Evolutionary conservation across 2,797 vertebrate genomes (phyloP).

Genomic region (Ctenochaetus hawaiiensis): DNA sequence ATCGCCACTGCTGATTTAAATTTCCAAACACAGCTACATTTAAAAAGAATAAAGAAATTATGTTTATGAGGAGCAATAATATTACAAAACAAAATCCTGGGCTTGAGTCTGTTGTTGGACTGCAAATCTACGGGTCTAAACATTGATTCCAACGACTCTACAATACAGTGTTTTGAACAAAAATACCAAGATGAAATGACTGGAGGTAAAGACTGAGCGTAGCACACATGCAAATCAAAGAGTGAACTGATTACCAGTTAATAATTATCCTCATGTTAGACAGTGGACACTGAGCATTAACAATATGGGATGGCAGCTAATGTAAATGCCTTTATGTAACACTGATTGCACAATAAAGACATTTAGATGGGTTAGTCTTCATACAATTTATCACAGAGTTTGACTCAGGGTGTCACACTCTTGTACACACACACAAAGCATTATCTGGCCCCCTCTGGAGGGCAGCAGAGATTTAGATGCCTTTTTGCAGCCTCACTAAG

Average conservation of each 20-base stretch:
- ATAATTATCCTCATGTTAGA: not conserved
- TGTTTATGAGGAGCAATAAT: not conserved
- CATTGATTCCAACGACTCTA: not conserved
- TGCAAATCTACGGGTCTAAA: not conserved
- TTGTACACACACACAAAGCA: not conserved
- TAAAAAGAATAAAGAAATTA: not conserved
- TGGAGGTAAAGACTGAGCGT: not conserved
- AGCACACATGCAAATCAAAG: not conserved
- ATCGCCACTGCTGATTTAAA: not conserved
- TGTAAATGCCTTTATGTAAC: not conserved
- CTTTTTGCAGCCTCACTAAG: constrained; percentile 33
- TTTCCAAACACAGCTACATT: constrained; percentile 8
- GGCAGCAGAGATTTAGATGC: constrained; percentile 90
- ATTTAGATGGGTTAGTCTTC: not conserved
- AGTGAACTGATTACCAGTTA: too few species aligned
- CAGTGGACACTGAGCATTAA: not conserved
- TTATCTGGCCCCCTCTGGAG: constrained; percentile 86
- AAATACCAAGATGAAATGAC: not conserved
- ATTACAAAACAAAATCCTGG: not conserved
- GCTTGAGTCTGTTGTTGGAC: not conserved
- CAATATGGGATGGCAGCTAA: not conserved
- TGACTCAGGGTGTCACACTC: not conserved
- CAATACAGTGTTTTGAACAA: not conserved
- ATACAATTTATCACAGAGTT: constrained; percentile 9
- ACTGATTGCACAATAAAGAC: not conserved